phyloP scores from a whole-genome alignment of 2,797 vertebrate species.

The Salmo trutta region DNA sequence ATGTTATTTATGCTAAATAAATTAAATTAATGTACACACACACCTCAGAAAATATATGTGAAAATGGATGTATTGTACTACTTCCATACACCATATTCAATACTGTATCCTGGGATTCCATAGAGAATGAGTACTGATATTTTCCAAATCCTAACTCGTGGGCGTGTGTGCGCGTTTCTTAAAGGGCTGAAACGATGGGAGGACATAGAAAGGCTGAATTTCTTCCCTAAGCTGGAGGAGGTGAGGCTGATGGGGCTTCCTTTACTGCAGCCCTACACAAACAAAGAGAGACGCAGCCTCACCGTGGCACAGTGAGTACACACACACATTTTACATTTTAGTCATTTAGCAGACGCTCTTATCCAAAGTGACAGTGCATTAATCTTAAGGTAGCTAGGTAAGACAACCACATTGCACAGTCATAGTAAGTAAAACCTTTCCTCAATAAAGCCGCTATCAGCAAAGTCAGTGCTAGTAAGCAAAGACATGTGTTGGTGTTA shows the following conservation, averaged over 20 bases:
- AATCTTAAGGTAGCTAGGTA: background rate
- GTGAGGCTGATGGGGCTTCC: slow-evolving; percentile 91
- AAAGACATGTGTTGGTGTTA: background rate
- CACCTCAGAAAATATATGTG: background rate
- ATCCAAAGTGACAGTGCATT: background rate
- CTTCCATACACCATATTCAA: background rate
- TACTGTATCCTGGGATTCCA: background rate
- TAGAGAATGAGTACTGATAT: background rate
- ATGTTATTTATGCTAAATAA: no score
- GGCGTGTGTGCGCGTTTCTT: no score
- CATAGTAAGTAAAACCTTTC: no score
- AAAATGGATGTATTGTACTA: background rate
- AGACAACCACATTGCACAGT: background rate
- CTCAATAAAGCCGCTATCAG: no score
- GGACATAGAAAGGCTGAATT: slow-evolving; percentile 92
- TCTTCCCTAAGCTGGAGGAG: slow-evolving; percentile 92
- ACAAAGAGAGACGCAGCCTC: slow-evolving; percentile 87
- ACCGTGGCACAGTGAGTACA: slow-evolving; percentile 83
- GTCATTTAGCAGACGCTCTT: background rate
- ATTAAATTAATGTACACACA: background rate
- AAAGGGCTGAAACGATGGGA: slow-evolving; percentile 90
- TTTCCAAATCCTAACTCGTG: no score
- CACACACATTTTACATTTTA: background rate
- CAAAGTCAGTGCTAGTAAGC: background rate
- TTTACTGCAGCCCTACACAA: slow-evolving; percentile 88